Evolutionary conservation across 1,140 invertebrate species (phyloP).

Genomic region (Drosophila repletoides): DNA sequence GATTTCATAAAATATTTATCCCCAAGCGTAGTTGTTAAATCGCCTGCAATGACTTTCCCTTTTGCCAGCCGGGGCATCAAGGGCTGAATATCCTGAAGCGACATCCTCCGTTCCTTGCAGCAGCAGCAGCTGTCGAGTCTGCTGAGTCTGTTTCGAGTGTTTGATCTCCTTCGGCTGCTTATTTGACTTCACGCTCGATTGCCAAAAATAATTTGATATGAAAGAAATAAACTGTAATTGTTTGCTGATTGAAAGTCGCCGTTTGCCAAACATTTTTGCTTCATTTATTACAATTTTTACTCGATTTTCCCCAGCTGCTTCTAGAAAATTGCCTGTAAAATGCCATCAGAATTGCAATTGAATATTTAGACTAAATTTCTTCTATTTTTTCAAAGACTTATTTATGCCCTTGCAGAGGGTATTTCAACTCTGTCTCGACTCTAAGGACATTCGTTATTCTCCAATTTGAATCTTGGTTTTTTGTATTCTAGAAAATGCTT

Average conservation of each 20-base stretch:
- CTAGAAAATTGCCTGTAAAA: constrained; percentile 33
- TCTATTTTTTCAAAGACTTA: too few species aligned
- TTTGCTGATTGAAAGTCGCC: constrained; percentile 68
- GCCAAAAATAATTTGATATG: constrained; percentile 79
- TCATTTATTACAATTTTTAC: constrained; percentile 16
- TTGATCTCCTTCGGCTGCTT: constrained; percentile 46
- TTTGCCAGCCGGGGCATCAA: constrained; percentile 39
- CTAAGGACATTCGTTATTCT: too few species aligned
- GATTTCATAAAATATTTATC: constrained; percentile 81
- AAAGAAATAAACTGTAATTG: constrained; percentile 79
- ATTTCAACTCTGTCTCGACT: too few species aligned
- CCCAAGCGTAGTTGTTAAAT: constrained; percentile 76
- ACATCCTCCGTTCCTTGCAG: too few species aligned
- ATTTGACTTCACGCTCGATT: constrained; percentile 79
- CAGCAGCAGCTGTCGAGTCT: constrained; percentile 44
- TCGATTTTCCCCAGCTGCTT: constrained; percentile 17
- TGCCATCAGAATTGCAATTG: constrained; percentile 61
- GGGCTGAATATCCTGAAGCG: background rate
- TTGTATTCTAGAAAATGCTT: too few species aligned
- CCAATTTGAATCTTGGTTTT: too few species aligned
- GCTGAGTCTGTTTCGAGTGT: constrained; percentile 27
- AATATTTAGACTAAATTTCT: too few species aligned
- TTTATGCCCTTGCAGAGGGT: too few species aligned
- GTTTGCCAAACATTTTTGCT: constrained; percentile 28
- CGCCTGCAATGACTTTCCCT: constrained; percentile 76